Evolutionary conservation across 2,888 invertebrate species (phyloP), one percentile per base, ranked within the genome.

Genomic region (Pristionchus entomophagus): DNA sequence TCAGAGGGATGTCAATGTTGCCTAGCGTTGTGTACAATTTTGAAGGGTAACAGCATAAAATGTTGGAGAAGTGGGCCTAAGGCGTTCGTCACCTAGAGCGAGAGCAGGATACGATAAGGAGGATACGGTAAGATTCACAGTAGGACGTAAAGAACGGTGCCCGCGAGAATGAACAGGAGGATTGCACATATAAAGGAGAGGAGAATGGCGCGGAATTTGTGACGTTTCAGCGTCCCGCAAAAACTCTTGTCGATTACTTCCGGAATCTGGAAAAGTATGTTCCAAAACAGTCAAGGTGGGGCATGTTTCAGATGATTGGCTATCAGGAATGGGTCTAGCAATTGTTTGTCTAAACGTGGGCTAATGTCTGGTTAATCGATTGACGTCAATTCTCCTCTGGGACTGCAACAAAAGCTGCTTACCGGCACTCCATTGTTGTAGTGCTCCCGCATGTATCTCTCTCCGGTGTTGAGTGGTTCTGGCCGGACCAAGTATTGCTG

Each of bases 391-490:
- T n/a, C n/a, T n/a, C n/a, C n/a, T n/a, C n/a, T n/a, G n/a, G n/a
- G n/a, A n/a, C n/a, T n/a, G n/a, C n/a, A n/a, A n/a, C n/a, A 35
- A 32, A 19, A 35, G 69, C 35, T 10, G 22, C 80, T 80, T 35
- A 82, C 82, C 56, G 56, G n/a, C 6, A 10, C 29, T 22, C 82
- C 82, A 26, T 59, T 26, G 41, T 82, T 82, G 82, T 82, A 82
- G 82, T 82, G 82, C 29, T 82, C 82, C 38, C 59, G 14, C 82
- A 82, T 82, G 59, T 82, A 82, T 26, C 82, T 19, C 59, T 35
- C 82, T 6, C 82, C 82, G 19, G 82, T 38, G 26, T 82, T 82
- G 19, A 82, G 26, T 1, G 82, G 82, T n/a, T 82, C 59, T 0
- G 78, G 78, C 6, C 32, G 49, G 26, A 17, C 3, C 35, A 77